Base-by-base conservation (phyloP, 2,797 vertebrate genomes). In the Myotis vivesi region DNA sequence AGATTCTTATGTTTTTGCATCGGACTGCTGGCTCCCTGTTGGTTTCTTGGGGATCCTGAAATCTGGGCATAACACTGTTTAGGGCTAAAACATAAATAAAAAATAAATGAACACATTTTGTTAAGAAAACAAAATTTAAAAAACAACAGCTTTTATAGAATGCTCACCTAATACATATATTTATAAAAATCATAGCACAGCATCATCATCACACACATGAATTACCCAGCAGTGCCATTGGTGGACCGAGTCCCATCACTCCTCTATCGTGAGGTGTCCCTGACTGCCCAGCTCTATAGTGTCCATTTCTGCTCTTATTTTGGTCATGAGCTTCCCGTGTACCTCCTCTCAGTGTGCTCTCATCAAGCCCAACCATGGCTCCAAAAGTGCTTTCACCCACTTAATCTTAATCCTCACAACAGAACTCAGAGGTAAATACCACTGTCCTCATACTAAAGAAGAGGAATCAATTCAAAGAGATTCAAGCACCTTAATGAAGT, bases 141-240 rank as follows among this genome's bases (percentile, higher is more conserved):
- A 46, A 57, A 12, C 36, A 77, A 22, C 25, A 57, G 3, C 7
- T 87, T 92, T 62, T 51, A 64, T 5, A 49, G 44, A 73, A n/a
- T 1, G 3, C n/a, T 49, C 33, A 17, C 49, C 46, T 64, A 36
- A 55, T 82, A 3, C 38, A 68, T 68, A 12, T 59, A 59, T 59
- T 5, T 59, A 28, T 59, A 59, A 59, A 25, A 59, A 13, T 59
- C 57, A 68, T 8, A 38, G 8, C 44, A 11, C 0, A 0, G 28
- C 5, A 4, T 20, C 44, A 23, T 75, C 28, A 8, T 44, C 53
- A 68, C 19, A 38, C 28, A 46, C 2, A 4, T 51, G 30, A 11
- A 7, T 28, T 15, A 72, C 0, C 11, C 8, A 13, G 9, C 6
- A 15, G 6, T 2, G 0, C 5, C 44, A 28, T 1, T 23, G 41